Base-by-base conservation (phyloP, 2,888 invertebrate genomes). In the Leptinotarsa haldemani region DNA sequence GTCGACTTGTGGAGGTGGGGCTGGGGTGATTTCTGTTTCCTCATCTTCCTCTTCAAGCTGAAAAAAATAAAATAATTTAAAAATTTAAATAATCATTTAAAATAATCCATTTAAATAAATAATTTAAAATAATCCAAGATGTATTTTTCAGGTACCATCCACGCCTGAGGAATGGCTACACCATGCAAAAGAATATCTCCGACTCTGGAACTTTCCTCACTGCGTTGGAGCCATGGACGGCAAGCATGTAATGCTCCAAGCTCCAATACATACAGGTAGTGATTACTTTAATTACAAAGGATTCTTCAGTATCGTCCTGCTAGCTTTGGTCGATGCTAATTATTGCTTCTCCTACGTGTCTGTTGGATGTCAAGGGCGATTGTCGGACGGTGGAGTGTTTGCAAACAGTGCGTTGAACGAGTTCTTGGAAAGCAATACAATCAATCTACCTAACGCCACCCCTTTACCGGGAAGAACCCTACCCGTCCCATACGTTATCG, bases 241-340 rank as follows among this genome's bases (percentile, higher is more conserved):
- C 18, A 73, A 75, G 20, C 73, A 76, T 58, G 40, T 73, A 9
- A 40, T n/a, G n/a, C n/a, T n/a, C n/a, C n/a, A n/a, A n/a, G n/a
- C n/a, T n/a, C n/a, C n/a, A n/a, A n/a, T n/a, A n/a, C n/a, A n/a
- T n/a, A n/a, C n/a, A n/a, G n/a, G n/a, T n/a, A n/a, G n/a, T n/a
- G n/a, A n/a, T n/a, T n/a, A n/a, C n/a, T n/a, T n/a, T n/a, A n/a
- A n/a, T n/a, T n/a, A n/a, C n/a, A n/a, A n/a, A n/a, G n/a, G n/a
- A n/a, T n/a, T n/a, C n/a, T n/a, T n/a, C n/a, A n/a, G n/a, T n/a
- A n/a, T n/a, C n/a, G n/a, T n/a, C n/a, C n/a, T n/a, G n/a, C n/a
- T n/a, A n/a, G n/a, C n/a, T n/a, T n/a, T n/a, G n/a, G n/a, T n/a
- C n/a, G n/a, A n/a, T n/a, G n/a, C n/a, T n/a, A n/a, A n/a, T n/a